Evolutionary conservation across 2,888 invertebrate species (phyloP).

Genomic region (Diplazon laetatorius): DNA sequence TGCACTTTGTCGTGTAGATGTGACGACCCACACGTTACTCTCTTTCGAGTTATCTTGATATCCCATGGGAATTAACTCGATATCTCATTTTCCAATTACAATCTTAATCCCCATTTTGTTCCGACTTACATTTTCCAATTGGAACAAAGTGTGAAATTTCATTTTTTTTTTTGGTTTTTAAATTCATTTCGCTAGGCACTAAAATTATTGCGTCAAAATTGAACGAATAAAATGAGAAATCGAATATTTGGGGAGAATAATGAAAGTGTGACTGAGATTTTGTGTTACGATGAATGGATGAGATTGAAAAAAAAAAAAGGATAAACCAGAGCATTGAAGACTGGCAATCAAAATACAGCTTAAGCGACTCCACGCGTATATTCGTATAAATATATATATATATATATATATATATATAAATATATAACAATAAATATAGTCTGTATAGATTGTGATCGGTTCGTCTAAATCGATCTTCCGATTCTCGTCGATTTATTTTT

Average conservation of each 20-base stretch:
- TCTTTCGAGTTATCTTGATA: constrained; percentile 3
- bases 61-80: too few relatives aligned
- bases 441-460: constrained; percentile 52
- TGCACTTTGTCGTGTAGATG: constrained; percentile 73
- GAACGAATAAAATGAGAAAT: background rate
- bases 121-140: background rate
- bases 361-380: constrained; percentile 60
- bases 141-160: background rate
- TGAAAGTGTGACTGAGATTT: constrained; percentile 3
- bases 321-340: constrained; percentile 75
- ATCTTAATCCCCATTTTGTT: constrained; percentile 12
- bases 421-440: too few relatives aligned
- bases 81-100: background rate
- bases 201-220: too few relatives aligned
- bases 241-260: background rate
- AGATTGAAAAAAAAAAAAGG: constrained; percentile 51
- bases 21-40: constrained; percentile 64
- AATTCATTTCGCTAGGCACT: background rate
- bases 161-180: too few relatives aligned
- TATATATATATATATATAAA: background rate
- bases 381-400: constrained; percentile 28
- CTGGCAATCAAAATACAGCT: constrained; percentile 78
- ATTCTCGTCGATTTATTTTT: constrained; percentile 21
- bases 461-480: constrained; percentile 33
- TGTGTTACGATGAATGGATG: constrained; percentile 4